phyloP scores from a whole-genome alignment of 2,113 vertebrate genomes.

The Paratilapia polleni region DNA sequence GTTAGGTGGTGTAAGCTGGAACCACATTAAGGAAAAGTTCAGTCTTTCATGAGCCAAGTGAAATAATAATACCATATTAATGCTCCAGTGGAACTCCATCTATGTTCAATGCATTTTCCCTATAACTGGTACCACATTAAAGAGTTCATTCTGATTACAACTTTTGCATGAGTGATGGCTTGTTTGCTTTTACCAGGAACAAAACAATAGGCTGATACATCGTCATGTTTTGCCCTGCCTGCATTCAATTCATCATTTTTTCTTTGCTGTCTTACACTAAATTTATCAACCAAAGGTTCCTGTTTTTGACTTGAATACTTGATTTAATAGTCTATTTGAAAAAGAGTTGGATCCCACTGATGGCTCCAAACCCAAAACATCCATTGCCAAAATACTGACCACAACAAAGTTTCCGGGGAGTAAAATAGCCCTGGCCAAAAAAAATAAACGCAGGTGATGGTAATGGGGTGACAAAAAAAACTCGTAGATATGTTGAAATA shows the following conservation, averaged over 20 bases:
- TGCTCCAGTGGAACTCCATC: neutral
- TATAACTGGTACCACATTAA: neutral
- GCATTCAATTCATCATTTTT: neutral
- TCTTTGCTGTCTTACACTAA: neutral
- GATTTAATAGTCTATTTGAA: neutral
- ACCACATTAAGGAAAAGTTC: neutral
- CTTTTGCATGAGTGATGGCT: neutral
- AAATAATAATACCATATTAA: neutral
- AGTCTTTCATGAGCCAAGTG: no score
- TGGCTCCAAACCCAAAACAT: neutral
- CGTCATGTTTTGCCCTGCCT: no score
- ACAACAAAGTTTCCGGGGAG: neutral
- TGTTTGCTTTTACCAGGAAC: neutral
- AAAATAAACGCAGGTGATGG: neutral
- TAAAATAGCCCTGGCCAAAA: neutral
- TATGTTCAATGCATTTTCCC: neutral
- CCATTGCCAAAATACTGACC: neutral
- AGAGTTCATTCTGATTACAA: neutral
- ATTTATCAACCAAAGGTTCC: neutral
- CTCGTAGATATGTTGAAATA: slow-evolving; percentile 18
- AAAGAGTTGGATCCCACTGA: neutral
- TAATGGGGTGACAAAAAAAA: slow-evolving; percentile 5
- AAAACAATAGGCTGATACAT: neutral
- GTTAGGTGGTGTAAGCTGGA: neutral
- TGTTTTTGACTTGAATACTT: neutral